Base-by-base conservation (phyloP, 2,113 vertebrate genomes). In the Callipepla californica region DNA sequence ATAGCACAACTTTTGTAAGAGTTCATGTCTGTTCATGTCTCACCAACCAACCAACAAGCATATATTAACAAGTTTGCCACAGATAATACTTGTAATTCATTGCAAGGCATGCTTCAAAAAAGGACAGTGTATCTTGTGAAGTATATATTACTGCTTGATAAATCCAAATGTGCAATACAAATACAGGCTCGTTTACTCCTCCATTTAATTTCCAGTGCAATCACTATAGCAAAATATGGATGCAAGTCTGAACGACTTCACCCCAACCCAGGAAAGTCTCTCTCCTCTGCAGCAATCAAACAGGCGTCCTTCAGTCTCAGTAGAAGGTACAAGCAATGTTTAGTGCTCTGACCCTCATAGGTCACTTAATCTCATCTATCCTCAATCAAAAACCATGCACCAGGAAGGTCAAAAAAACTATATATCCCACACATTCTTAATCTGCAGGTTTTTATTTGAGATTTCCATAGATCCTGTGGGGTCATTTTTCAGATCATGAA, bases 11-110 rank as follows among this genome's bases (percentile, higher is more conserved):
- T 87, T 45, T 66, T 61, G 59, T 78, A 63, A 78, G 70, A 85
- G 82, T 59, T 95, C 61, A 50, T 76, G 26, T 79, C 70, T 91
- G 82, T 62, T 95, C 61, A 53, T 76, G 26, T 79, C 75, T 91
- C 85, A 63, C 10, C 63, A 77, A 76, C 28, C 81, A 87, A 89
- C 57, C 44, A 90, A 66, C 48, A 65, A 88, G 42, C 53, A 73
- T 73, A 42, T 57, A 62, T 89, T 72, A 91, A 48, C 45, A 61
- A 63, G 77, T 76, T 34, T 74, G 72, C n/a, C 53, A 69, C 2
- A 78, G 61, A 76, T 80, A 74, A 74, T 48, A 80, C 8, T 92
- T n/a, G 84, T 87, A 93, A 53, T 53, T 80, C 40, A 70, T 75
- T 80, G 34, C 13, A 88, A 86, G 53, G 38, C 20, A 76, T 17